phyloP scores from a whole-genome alignment of 2,113 vertebrate genomes.

The Planiliza haematocheilus region DNA sequence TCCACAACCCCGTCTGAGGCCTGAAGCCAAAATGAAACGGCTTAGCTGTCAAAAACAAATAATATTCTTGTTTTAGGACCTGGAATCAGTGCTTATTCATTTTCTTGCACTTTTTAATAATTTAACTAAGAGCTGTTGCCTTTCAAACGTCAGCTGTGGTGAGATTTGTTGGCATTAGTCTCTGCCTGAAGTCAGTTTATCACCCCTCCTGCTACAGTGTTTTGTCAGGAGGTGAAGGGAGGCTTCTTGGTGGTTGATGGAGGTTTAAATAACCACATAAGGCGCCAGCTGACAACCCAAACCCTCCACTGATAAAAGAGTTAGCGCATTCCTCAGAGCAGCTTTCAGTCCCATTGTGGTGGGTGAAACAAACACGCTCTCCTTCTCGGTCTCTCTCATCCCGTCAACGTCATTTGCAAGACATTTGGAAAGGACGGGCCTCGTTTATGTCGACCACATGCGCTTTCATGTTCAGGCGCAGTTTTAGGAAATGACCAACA shows the following conservation, averaged over 20 bases:
- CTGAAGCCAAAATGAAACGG: no score
- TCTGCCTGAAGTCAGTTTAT: not conserved
- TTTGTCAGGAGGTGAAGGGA: not conserved
- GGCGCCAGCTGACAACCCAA: constrained; percentile 17
- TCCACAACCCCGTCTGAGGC: no score
- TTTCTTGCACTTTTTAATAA: not conserved
- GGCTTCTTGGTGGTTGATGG: not conserved
- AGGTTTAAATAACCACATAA: not conserved
- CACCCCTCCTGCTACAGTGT: no score
- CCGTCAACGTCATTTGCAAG: constrained; percentile 34
- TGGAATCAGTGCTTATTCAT: not conserved
- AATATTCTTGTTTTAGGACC: no score
- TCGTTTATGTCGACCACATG: constrained; percentile 34
- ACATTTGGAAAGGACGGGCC: constrained; percentile 20
- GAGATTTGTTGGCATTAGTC: not conserved
- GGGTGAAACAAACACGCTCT: constrained; percentile 44
- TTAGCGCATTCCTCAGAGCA: constrained; percentile 61
- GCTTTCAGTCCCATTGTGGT: constrained; percentile 59
- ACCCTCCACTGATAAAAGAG: constrained; percentile 21
- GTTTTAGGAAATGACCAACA: constrained; percentile 41
- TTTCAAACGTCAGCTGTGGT: not conserved
- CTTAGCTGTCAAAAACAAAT: no score
- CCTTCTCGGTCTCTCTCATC: constrained; percentile 6
- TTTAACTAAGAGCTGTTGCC: not conserved
- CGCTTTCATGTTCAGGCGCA: constrained; percentile 24